Percentiles rank a stretch among this genome's conserved stretches.
These are phyloP conservation scores for Papilio polyxenes DNA, from an alignment of 1,140 invertebrate genomes.

Conservation along the genomic window DNA sequence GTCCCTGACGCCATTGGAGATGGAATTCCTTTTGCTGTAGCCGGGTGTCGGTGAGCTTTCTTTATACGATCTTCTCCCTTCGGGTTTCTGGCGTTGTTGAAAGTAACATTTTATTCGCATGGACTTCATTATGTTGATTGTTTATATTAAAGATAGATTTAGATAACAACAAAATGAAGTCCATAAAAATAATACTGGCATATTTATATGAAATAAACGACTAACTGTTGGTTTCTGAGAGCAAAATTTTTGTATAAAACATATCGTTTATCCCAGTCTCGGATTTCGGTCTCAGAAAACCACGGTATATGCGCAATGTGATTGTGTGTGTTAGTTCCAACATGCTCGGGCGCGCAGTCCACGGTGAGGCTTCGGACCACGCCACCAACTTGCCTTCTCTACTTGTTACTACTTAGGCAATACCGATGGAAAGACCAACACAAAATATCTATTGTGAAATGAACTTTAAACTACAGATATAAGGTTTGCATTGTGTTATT, in stretches of 20 bases:
- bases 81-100: slow-evolving; percentile 73
- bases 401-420: slow-evolving; percentile 49
- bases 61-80: slow-evolving; percentile 69
- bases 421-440: slow-evolving; percentile 46
- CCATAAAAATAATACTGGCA: slow-evolving; percentile 16
- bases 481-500: slow-evolving; percentile 28
- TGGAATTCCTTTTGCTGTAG: slow-evolving; percentile 67
- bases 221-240: slow-evolving; percentile 2
- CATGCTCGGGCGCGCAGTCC: slow-evolving; percentile 54
- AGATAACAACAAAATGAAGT: slow-evolving; percentile 31
- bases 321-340: slow-evolving; percentile 67
- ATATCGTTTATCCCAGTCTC: no score
- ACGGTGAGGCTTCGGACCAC: slow-evolving; percentile 34
- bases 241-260: no score
- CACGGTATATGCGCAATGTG: slow-evolving; percentile 50
- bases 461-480: slow-evolving; percentile 13
- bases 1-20: slow-evolving; percentile 74
- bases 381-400: slow-evolving; percentile 50
- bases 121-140: slow-evolving; percentile 34
- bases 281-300: no score
- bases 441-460: slow-evolving; percentile 14
- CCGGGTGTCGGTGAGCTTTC: slow-evolving; percentile 65
- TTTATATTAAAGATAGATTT: slow-evolving; percentile 32
- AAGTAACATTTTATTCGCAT: slow-evolving; percentile 52
- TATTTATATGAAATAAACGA: slow-evolving; percentile 53